Percentiles rank a stretch among this genome's conserved stretches.
Evolutionary conservation across 2,888 invertebrate species (phyloP).

Genomic region (Anthrax anthrax): DNA sequence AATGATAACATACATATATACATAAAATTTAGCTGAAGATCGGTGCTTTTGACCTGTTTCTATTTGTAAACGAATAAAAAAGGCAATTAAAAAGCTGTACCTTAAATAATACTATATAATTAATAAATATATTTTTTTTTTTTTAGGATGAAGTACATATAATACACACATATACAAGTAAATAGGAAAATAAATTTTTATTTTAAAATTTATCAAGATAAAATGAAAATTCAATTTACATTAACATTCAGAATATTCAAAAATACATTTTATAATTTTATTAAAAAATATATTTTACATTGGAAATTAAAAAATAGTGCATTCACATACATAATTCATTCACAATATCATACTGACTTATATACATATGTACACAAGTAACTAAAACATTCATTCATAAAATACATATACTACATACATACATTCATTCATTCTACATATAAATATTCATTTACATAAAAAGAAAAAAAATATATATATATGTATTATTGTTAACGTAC

Average conservation of each 20-base stretch:
- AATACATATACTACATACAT: too few relatives aligned
- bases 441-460: slow-evolving; percentile 10
- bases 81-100: slow-evolving; percentile 7
- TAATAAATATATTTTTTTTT: too few relatives aligned
- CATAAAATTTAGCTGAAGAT: slow-evolving; percentile 35
- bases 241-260: too few relatives aligned
- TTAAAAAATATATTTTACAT: neutral
- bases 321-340: too few relatives aligned
- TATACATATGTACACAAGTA: too few relatives aligned
- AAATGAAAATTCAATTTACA: too few relatives aligned
- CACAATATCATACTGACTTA: too few relatives aligned
- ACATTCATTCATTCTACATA: neutral
- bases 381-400: too few relatives aligned
- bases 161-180: neutral
- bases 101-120: slow-evolving; percentile 3
- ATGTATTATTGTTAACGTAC: slow-evolving; percentile 19
- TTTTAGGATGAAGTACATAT: slow-evolving; percentile 1
- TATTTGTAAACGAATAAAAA: slow-evolving; percentile 28
- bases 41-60: slow-evolving; percentile 37
- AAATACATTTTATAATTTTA: too few relatives aligned
- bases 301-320: slow-evolving; percentile 2
- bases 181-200: slow-evolving; percentile 1
- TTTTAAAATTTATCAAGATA: slow-evolving; percentile 7
- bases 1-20: too few relatives aligned
- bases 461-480: slow-evolving; percentile 1